Evolutionary conservation across 1,140 invertebrate genomes (phyloP), one percentile per base, ranked within the genome.

Genomic region (Nylanderia fulva): DNA sequence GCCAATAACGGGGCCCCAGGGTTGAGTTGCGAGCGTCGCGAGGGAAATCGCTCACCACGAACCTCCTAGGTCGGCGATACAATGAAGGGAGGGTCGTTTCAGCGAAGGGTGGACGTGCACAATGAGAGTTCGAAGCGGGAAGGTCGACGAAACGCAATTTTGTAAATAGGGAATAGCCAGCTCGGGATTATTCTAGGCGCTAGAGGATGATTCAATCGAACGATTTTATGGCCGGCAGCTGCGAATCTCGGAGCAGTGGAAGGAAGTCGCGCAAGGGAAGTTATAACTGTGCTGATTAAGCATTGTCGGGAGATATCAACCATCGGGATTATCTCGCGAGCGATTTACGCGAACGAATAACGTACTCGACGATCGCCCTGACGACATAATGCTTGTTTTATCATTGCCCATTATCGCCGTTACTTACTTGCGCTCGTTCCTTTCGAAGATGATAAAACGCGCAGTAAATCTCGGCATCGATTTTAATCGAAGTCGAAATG

Each of bases 81-180:
- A 88, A 88, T 88, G 85, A 54, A 9, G 84, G 88, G 87, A 71
- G 86, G 88, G 29, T 33, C 69, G 77, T 74, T 61, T n/a, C n/a
- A 36, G 21, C 72, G 74, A 58, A 60, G 82, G 85, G 82, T 77
- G 15, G 24, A 21, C 27, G n/a, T n/a, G 39, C 9, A 87, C 85
- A 90, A 89, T 85, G 80, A 39, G 9, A 58, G 29, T 39, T 48
- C 18, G 54, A 79, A 29, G 69, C 27, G 79, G 54, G 68, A 74
- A 71, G 4, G 66, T 45, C 54, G 75, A 85, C 85, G 33, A 56
- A 33, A 54, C 75, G 76, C 85, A 90, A 89, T 90, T 90, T 87
- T 71, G 79, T 80, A 90, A 90, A 90, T 90, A 88, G 82, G 71
- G 86, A 90, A 90, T 87, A 80, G 85, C 45, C 13, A 58, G 56